Conservation (phyloP, 2,113 vertebrate genomes). For the Callopanchax toddi region DNA sequence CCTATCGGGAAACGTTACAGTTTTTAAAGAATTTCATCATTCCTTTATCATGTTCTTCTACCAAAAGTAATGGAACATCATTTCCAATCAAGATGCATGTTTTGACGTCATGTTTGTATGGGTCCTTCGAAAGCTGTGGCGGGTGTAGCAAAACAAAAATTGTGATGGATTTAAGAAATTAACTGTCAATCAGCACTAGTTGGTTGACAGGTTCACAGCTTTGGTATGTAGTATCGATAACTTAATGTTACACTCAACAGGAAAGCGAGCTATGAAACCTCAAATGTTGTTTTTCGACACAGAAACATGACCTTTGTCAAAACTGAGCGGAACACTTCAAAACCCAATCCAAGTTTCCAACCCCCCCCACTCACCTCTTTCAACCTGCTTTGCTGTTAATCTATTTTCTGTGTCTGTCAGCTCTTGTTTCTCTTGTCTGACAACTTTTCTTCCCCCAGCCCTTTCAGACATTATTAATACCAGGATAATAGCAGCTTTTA, state of each 20-base stretch:
- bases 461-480: slow-evolving; percentile 14
- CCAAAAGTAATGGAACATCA: too few species aligned
- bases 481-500: slow-evolving; percentile 3
- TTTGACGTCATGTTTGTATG: too few species aligned
- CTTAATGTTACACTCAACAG: background rate
- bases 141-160: too few species aligned
- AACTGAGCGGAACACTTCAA: background rate
- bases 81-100: too few species aligned
- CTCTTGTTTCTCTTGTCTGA: background rate
- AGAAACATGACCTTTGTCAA: background rate
- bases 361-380: background rate
- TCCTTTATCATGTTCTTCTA: too few species aligned
- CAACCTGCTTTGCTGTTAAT: slow-evolving; percentile 1
- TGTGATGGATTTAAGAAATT: too few species aligned
- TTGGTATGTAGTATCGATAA: too few species aligned
- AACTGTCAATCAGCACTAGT: too few species aligned
- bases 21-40: too few species aligned
- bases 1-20: too few species aligned
- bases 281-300: background rate
- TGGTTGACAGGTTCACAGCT: too few species aligned
- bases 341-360: background rate
- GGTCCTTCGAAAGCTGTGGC: too few species aligned
- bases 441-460: background rate
- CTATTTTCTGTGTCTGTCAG: background rate
- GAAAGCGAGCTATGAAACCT: background rate